phyloP scores from a whole-genome alignment of 2,113 vertebrate genomes.

The Lepidothrix coronata region DNA sequence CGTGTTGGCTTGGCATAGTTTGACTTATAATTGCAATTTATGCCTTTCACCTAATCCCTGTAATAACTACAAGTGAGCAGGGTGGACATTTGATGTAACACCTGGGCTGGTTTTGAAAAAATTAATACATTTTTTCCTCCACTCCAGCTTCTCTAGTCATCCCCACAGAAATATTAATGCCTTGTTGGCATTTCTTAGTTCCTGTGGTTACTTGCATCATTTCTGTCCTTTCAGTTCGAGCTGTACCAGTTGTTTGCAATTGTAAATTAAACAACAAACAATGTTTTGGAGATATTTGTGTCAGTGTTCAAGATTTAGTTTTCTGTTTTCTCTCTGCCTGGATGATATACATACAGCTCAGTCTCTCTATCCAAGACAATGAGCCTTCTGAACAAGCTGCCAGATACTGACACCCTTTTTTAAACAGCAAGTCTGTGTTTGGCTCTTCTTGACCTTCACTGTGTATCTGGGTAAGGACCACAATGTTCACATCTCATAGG shows the following conservation, averaged over 20 bases:
- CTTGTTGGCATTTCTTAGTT: neutral
- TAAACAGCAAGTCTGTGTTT: neutral
- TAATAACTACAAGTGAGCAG: neutral
- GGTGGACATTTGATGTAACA: neutral
- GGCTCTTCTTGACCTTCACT: neutral
- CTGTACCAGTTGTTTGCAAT: neutral
- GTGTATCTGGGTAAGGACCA: neutral
- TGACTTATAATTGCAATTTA: neutral
- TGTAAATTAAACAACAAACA: neutral
- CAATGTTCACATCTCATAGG: neutral
- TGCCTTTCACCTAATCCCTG: neutral
- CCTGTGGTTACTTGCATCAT: neutral
- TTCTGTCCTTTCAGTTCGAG: neutral
- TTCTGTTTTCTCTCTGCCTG: neutral
- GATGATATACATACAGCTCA: neutral
- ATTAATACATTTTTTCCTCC: neutral
- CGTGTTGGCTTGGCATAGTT: neutral
- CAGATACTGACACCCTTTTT: neutral
- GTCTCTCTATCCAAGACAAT: neutral
- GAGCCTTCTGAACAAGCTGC: neutral
- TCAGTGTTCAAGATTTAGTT: neutral
- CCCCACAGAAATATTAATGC: neutral
- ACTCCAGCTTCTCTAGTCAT: neutral
- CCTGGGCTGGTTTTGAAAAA: neutral
- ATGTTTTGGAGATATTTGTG: neutral